phyloP scores from a whole-genome alignment of 2,888 invertebrate species.

The Doris montereyensis region DNA sequence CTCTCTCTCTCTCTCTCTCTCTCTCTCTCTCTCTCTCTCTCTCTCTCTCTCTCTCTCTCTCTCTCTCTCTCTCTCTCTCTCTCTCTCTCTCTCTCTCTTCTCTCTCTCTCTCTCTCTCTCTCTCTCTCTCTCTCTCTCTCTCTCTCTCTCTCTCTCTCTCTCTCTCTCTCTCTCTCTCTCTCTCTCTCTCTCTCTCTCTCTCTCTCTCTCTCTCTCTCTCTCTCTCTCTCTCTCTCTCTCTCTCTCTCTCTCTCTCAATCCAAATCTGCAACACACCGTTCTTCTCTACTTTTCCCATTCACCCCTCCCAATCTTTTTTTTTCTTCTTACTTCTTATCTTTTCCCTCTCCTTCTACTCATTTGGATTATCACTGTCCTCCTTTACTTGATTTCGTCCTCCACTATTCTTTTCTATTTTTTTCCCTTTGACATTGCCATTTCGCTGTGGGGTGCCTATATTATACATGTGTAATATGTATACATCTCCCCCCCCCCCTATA shows the following conservation, averaged over 20 bases:
- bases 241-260: background rate
- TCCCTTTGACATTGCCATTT: no score
- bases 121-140: slow-evolving; percentile 9
- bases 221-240: background rate
- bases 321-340: background rate
- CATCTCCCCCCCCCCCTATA: no score
- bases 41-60: background rate
- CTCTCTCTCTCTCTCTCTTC: background rate
- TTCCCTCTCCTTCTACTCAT: no score
- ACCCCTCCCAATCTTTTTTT: background rate
- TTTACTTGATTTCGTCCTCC: no score
- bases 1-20: slow-evolving; percentile 9
- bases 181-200: background rate
- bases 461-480: no score
- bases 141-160: background rate
- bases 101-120: slow-evolving; percentile 9
- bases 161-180: background rate
- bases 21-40: slow-evolving; percentile 9
- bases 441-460: no score
- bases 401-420: no score
- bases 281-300: background rate
- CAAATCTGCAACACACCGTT: background rate
- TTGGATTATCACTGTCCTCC: no score
- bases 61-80: no score
- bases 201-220: background rate